Evolutionary conservation across 2,797 vertebrate species (phyloP).

Genomic region (Catamblyrhynchus diadema): DNA sequence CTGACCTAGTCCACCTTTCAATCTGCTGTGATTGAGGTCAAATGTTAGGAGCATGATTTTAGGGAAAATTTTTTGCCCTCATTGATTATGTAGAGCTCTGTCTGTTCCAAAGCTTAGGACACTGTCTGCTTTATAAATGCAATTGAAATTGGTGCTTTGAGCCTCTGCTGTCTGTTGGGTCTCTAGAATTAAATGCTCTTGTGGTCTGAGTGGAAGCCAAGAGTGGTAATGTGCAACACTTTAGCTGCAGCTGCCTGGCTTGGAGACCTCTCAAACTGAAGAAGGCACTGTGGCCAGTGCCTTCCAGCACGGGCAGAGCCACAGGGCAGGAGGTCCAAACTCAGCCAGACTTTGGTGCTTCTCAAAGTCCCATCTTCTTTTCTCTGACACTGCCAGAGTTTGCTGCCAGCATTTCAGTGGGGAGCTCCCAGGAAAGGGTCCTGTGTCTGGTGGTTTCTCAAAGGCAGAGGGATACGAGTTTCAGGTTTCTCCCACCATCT

Average conservation of each 20-base stretch:
- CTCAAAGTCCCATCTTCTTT: neutral
- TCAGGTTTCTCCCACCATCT: slow-evolving; percentile 45
- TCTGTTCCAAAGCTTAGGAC: neutral
- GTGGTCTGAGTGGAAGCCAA: neutral
- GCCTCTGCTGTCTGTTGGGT: neutral
- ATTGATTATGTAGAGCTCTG: neutral
- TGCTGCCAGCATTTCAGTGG: neutral
- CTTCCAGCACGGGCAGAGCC: neutral
- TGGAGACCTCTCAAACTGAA: neutral
- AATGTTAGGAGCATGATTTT: neutral
- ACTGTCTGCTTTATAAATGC: neutral
- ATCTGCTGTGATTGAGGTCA: neutral
- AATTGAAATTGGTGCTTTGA: neutral
- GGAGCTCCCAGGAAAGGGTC: neutral
- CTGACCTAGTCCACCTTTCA: neutral
- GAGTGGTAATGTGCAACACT: neutral
- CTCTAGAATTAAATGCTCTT: neutral
- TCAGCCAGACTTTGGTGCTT: neutral
- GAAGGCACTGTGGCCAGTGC: fast-evolving
- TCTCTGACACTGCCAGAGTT: neutral
- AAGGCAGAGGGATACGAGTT: neutral
- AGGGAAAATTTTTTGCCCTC: neutral
- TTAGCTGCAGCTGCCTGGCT: neutral
- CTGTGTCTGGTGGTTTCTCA: neutral
- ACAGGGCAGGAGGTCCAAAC: neutral